Evolutionary conservation across 2,888 invertebrate species (phyloP).

Genomic region (Tipula unca): DNA sequence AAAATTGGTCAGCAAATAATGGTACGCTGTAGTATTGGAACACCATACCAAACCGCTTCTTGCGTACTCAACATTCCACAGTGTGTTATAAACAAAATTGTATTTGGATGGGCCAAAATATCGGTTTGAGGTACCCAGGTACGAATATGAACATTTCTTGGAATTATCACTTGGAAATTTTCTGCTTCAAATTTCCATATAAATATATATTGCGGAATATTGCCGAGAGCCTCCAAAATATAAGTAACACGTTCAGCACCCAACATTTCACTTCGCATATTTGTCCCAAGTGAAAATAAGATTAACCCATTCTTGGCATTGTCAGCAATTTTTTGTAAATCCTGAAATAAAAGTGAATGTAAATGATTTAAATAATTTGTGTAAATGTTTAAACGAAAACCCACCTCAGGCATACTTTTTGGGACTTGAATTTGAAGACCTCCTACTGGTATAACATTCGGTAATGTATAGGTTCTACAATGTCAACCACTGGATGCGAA

Average conservation of each 20-base stretch:
- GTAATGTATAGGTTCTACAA: slow-evolving; percentile 25
- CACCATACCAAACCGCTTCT: slow-evolving; percentile 34
- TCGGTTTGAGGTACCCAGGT: slow-evolving; percentile 47
- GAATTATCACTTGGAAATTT: slow-evolving; percentile 28
- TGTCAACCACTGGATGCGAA: slow-evolving; percentile 25
- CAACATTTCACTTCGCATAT: slow-evolving; percentile 28
- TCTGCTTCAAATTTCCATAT: slow-evolving; percentile 36
- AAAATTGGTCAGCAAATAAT: slow-evolving; percentile 31
- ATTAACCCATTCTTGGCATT: slow-evolving; percentile 34
- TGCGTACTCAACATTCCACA: slow-evolving; percentile 34
- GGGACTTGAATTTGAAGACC: slow-evolving; percentile 28
- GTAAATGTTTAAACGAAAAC: too few species aligned
- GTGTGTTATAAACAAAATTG: slow-evolving; percentile 34
- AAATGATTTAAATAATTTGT: background rate
- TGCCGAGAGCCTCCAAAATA: slow-evolving; percentile 30
- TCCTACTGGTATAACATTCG: slow-evolving; percentile 27
- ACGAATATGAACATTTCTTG: slow-evolving; percentile 40
- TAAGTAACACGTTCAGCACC: slow-evolving; percentile 26
- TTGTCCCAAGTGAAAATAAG: slow-evolving; percentile 36
- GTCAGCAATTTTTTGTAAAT: slow-evolving; percentile 31
- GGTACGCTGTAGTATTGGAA: slow-evolving; percentile 35
- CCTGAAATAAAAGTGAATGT: slow-evolving; percentile 24
- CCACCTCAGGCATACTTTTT: slow-evolving; percentile 25
- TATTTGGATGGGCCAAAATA: slow-evolving; percentile 32
- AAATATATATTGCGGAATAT: slow-evolving; percentile 34